phyloP scores from a whole-genome alignment of 1,140 invertebrate genomes.

The Ceratosolen solmsi region DNA sequence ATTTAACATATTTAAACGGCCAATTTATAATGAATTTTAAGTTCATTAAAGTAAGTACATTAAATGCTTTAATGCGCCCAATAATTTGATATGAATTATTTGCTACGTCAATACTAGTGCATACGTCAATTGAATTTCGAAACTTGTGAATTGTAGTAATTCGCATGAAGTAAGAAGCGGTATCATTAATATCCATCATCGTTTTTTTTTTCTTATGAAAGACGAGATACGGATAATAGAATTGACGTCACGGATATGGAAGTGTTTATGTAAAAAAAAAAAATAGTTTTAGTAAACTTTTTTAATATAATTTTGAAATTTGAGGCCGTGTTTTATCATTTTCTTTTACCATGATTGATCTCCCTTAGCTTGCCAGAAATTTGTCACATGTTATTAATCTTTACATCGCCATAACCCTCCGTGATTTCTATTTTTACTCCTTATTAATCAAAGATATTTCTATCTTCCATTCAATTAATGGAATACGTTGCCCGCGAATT shows the following conservation, averaged over 20 bases:
- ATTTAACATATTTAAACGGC: not conserved
- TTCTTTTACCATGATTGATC: slow-evolving; percentile 15
- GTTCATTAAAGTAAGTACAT: not conserved
- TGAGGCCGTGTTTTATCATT: slow-evolving; percentile 25
- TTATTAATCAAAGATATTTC: too few relatives aligned
- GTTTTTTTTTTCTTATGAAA: too few relatives aligned
- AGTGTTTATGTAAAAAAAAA: slow-evolving; percentile 5
- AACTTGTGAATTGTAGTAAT: too few relatives aligned
- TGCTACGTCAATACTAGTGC: too few relatives aligned
- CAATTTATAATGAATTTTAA: not conserved
- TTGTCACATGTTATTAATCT: slow-evolving; percentile 38
- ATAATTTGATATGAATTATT: too few relatives aligned
- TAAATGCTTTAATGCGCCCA: too few relatives aligned
- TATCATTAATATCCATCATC: too few relatives aligned
- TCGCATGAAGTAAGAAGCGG: too few relatives aligned
- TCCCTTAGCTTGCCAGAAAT: slow-evolving; percentile 16
- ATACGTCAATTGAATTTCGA: too few relatives aligned
- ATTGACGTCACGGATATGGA: slow-evolving; percentile 36
- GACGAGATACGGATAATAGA: slow-evolving; percentile 10
- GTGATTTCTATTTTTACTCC: slow-evolving; percentile 39
- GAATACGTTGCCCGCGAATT: too few relatives aligned
- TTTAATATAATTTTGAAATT: slow-evolving; percentile 10
- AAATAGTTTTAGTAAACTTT: not conserved
- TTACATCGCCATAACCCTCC: not conserved
- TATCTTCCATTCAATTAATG: too few relatives aligned